These are phyloP conservation scores for Bos indicus DNA, from an alignment of 2,113 vertebrate genomes.

Conservation along the genomic window DNA sequence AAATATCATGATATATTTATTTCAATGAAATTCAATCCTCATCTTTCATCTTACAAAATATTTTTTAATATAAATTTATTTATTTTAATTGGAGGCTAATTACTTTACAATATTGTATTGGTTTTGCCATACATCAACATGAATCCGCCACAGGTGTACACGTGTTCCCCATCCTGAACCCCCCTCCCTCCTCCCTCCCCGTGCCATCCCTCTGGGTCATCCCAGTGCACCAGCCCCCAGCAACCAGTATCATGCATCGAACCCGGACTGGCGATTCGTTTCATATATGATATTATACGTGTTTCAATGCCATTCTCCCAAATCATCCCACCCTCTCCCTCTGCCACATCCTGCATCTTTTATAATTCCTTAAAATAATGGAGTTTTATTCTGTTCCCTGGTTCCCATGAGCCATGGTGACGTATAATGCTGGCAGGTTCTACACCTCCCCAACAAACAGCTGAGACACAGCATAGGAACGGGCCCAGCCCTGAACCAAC, in stretches of 20 bases:
- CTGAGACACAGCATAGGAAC: not conserved
- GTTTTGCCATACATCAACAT: no score
- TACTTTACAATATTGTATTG: no score
- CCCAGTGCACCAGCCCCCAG: no score
- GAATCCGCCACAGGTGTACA: accelerated
- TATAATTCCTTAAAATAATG: not conserved
- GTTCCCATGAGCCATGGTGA: not conserved
- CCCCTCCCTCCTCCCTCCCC: accelerated
- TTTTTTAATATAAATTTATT: not conserved
- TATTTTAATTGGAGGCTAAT: no score
- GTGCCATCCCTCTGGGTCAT: no score
- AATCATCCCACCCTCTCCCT: no score
- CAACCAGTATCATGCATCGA: no score
- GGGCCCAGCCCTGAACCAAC: not conserved
- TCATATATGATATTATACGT: no score
- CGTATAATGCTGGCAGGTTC: not conserved
- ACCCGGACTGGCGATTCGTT: no score
- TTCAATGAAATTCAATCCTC: not conserved
- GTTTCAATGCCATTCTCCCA: no score
- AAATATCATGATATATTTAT: not conserved
- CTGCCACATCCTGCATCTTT: not conserved
- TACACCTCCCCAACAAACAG: not conserved
- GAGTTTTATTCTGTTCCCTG: not conserved
- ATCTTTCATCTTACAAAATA: not conserved
- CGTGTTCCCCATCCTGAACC: no score